Conservation (phyloP, 2,797 vertebrate species). For the Mormyrus hasselquistii region DNA sequence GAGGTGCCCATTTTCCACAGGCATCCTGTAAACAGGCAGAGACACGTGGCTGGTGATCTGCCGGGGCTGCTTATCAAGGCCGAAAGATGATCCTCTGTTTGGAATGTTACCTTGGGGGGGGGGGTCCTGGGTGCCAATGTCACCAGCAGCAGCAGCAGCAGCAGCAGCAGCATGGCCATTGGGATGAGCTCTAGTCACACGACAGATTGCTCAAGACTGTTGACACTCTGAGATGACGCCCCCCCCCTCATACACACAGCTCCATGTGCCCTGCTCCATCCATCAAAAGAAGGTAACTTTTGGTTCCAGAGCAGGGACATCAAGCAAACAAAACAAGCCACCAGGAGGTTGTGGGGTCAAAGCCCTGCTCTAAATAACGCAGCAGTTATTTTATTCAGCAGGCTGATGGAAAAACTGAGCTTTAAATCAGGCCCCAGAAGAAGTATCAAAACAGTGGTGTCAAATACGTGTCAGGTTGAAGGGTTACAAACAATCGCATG, state of each 20-base stretch:
- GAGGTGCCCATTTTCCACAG: background rate
- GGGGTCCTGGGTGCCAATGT: background rate
- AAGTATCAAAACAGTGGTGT: background rate
- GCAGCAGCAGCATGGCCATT: background rate
- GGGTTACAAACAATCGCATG: background rate
- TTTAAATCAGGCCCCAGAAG: background rate
- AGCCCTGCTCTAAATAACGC: background rate
- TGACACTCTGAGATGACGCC: background rate
- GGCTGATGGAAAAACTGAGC: background rate
- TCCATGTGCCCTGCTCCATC: background rate
- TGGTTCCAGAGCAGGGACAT: background rate
- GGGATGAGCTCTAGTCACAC: background rate
- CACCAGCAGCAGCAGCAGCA: background rate
- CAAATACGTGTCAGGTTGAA: background rate
- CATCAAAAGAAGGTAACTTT: background rate
- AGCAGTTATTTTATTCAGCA: background rate
- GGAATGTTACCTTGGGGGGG: background rate
- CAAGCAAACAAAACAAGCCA: background rate
- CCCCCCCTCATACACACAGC: background rate
- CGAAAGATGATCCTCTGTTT: background rate
- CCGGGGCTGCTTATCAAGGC: background rate
- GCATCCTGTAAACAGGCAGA: background rate
- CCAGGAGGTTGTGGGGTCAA: background rate
- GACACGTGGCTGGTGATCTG: background rate
- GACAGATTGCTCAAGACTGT: constrained; percentile 14